phyloP scores from a whole-genome alignment of 2,113 vertebrate species.

The Glaucomys volans region DNA sequence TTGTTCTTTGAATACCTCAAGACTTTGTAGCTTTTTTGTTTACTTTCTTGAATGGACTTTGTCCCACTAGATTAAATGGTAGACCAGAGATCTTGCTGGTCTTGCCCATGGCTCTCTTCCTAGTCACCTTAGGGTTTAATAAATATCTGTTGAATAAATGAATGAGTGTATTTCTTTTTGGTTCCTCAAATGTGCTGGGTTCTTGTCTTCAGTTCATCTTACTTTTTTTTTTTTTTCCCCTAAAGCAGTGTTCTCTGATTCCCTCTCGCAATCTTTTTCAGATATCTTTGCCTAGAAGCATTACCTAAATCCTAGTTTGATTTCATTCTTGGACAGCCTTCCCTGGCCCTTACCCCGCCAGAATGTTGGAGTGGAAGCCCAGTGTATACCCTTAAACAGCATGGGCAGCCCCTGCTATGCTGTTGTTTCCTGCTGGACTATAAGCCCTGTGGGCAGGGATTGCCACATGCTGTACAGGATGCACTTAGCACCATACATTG shows the following conservation, averaged over 20 bases:
- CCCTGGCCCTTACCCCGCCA: not conserved
- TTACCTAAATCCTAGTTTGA: not conserved
- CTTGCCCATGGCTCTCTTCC: not conserved
- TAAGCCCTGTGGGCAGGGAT: not conserved
- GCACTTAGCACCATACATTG: not conserved
- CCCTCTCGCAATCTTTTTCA: not conserved
- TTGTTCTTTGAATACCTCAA: not conserved
- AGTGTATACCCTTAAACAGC: not conserved
- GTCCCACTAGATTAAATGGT: not conserved
- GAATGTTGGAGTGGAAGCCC: not conserved
- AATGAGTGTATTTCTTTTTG: not conserved
- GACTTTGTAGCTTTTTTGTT: not conserved
- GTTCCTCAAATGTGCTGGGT: not conserved
- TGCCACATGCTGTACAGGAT: not conserved
- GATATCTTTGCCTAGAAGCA: not conserved
- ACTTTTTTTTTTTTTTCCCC: not conserved
- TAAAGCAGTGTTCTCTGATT: not conserved
- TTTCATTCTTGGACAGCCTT: not conserved
- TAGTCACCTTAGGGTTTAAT: not conserved
- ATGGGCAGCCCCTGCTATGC: not conserved
- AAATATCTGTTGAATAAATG: not conserved
- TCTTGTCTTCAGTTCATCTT: not conserved
- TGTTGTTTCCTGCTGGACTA: not conserved
- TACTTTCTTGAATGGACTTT: not conserved
- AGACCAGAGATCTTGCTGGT: not conserved